A percentile compares a stretch with the other conserved stretches of the same genome.
These are phyloP conservation scores for Upupa epops DNA, from an alignment of 2,113 vertebrate genomes.

Conservation along the genomic window DNA sequence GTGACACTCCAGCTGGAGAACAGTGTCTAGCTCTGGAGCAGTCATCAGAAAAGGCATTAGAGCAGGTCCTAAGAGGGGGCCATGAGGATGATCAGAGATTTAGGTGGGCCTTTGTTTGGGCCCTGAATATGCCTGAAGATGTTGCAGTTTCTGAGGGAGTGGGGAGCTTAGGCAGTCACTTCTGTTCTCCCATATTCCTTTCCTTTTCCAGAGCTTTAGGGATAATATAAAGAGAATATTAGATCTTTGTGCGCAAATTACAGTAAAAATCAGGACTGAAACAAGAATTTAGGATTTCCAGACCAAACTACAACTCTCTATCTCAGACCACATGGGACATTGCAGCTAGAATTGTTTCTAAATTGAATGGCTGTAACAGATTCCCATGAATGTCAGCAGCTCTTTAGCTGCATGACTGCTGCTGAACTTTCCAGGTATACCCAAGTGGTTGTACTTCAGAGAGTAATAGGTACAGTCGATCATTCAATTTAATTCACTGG, in stretches of 20 bases:
- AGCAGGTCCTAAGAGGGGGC: no score
- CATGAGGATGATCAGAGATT: background rate
- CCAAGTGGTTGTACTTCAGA: constrained; percentile 17
- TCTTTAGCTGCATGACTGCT: constrained; percentile 59
- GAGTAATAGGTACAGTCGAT: constrained; percentile 34
- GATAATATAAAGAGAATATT: background rate
- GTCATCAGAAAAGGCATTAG: no score
- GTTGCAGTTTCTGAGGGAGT: background rate
- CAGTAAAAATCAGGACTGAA: background rate
- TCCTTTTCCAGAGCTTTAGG: background rate
- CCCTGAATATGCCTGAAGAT: background rate
- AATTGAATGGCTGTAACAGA: constrained; percentile 49
- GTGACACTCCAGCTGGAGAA: no score
- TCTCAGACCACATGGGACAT: background rate
- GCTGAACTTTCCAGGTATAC: constrained; percentile 53
- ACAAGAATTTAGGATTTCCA: constrained; percentile 19
- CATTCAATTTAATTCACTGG: constrained; percentile 38
- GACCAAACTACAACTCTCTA: background rate
- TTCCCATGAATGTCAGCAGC: constrained; percentile 59
- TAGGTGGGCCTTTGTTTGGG: background rate
- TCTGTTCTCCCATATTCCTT: background rate
- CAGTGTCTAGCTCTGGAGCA: no score
- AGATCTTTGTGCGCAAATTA: background rate
- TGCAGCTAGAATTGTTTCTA: constrained; percentile 22
- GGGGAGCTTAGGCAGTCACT: background rate